Evolutionary conservation across 2,888 invertebrate species (phyloP).

Genomic region (Epirrhoe tristata): DNA sequence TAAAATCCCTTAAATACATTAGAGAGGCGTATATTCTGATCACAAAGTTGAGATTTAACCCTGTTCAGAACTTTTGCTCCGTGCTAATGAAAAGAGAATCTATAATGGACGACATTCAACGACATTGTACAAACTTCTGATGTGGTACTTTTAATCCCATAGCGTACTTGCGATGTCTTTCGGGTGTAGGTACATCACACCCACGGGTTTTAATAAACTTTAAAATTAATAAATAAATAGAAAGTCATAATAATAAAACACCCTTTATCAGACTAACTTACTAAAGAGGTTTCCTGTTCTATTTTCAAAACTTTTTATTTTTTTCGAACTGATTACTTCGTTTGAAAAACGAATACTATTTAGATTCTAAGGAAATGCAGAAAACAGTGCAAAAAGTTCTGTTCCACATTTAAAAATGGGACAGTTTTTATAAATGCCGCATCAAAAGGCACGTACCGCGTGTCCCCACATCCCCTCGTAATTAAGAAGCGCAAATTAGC

Average conservation of each 20-base stretch:
- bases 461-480: conserved; percentile 60
- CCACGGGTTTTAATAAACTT: no score
- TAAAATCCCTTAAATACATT: conserved; percentile 38
- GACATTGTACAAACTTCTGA: conserved; percentile 40
- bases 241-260: no score
- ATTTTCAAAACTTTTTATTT: no score
- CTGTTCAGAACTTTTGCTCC: conserved; percentile 56
- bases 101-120: conserved; percentile 60
- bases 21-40: conserved; percentile 41
- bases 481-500: conserved; percentile 75
- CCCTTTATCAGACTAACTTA: no score
- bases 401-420: conserved; percentile 13
- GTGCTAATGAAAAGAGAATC: conserved; percentile 71
- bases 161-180: no score
- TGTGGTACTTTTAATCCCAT: conserved; percentile 37
- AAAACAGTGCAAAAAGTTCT: not conserved
- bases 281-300: no score
- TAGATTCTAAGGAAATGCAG: not conserved
- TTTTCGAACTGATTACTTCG: no score
- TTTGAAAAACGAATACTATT: not conserved
- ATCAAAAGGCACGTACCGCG: conserved; percentile 50
- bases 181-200: no score
- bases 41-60: conserved; percentile 51
- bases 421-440: conserved; percentile 48
- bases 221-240: no score